These are phyloP conservation scores for Cistogaster globosa DNA, from an alignment of 2,888 invertebrate species.

Conservation along the genomic window DNA sequence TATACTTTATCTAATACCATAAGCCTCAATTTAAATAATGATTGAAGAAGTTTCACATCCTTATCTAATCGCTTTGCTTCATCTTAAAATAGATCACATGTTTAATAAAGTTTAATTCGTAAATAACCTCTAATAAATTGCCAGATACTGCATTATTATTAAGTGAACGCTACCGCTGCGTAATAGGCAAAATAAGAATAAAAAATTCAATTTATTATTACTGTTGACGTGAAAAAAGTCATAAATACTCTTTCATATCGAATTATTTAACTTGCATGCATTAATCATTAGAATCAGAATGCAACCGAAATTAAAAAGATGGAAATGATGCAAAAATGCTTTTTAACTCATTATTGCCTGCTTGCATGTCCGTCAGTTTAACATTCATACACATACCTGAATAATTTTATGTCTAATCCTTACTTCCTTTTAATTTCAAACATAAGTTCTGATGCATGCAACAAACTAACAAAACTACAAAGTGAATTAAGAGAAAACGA, in stretches of 20 bases:
- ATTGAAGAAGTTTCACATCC: not conserved
- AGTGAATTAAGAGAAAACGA: not conserved
- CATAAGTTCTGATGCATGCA: constrained; percentile 57
- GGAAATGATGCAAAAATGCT: constrained; percentile 21
- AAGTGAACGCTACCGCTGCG: constrained; percentile 19
- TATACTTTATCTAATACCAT: too few relatives aligned
- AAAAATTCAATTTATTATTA: constrained; percentile 56
- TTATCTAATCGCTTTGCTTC: not conserved
- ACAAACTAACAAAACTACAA: constrained; percentile 1
- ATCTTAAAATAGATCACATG: not conserved
- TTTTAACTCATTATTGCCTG: constrained; percentile 58
- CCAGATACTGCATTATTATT: constrained; percentile 22
- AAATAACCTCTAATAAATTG: constrained; percentile 4
- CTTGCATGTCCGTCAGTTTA: constrained; percentile 62
- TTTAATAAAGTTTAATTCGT: not conserved
- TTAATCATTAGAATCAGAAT: constrained; percentile 61
- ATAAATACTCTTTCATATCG: constrained; percentile 56
- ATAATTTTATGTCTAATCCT: constrained; percentile 21
- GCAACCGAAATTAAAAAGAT: not conserved
- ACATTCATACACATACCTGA: not conserved
- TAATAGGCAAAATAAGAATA: constrained; percentile 6
- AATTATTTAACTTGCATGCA: constrained; percentile 60
- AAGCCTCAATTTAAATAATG: too few relatives aligned
- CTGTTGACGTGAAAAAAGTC: constrained; percentile 62
- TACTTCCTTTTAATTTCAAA: constrained; percentile 66